Evolutionary conservation across 2,888 invertebrate genomes (phyloP), one percentile per base, ranked within the genome.

Genomic region (Neocrepidodera transversa): DNA sequence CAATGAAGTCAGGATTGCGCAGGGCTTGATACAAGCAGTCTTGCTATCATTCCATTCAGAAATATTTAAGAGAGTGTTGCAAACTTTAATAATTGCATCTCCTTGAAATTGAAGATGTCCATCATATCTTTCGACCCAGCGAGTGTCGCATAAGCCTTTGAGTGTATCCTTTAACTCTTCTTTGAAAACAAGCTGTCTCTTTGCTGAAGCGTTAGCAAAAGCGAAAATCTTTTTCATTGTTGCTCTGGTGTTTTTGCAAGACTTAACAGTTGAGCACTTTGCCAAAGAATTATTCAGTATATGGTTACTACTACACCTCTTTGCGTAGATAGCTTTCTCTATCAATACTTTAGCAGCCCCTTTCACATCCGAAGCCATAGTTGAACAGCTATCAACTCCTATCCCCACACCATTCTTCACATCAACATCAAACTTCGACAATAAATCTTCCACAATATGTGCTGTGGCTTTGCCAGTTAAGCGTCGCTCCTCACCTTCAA

Each of bases 351-450:
- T 52, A 23, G 71, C 70, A 8, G 72, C 71, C 28, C 72, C 72
- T 60, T 71, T 71, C 40, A 58, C 36, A 30, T 73, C 70, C 32
- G 69, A 69, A 11, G 66, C 58, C 71, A 73, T 73, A 26, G 71
- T 70, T 18, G 68, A 67, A 62, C 72, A 74, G 56, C 65, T 68
- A 47, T 73, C 72, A 50, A 69, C 71, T 32, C 70, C 70, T 11
- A 35, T 48, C 16, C 48, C 48, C 11, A 48, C 17, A 16, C 32
- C 28, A 11, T 17, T 32, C 23, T 23, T 23, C 23, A 23, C 23
- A 47, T 47, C 47, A 16, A 47, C 28, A 28, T 28, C 28, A 14
- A 47, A 47, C 26, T 47, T 47, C 10, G 20, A 14, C 14, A 8
- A 48, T n/a, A 48, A 17, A 35, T 48, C 17, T 48, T 17, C 18